A percentile compares a stretch with the other conserved stretches of the same genome.
Conservation (phyloP, 2,888 invertebrate genomes). For the Onthophagus sagittarius region DNA sequence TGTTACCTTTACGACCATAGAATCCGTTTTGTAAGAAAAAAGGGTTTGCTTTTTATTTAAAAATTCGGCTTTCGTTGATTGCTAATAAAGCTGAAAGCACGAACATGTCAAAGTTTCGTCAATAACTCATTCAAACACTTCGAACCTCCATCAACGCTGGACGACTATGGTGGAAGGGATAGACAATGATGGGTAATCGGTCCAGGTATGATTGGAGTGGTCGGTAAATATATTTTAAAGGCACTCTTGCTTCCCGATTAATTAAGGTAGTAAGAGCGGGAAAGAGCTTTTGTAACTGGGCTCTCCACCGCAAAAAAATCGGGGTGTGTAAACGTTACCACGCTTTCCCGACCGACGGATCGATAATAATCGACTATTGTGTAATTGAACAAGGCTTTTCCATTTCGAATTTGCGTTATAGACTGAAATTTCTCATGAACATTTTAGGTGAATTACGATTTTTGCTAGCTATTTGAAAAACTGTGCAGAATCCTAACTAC, state of each 20-base stretch:
- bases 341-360: not conserved
- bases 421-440: not conserved
- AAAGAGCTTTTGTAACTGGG: not conserved
- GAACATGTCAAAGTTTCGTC: conserved; percentile 25
- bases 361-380: not conserved
- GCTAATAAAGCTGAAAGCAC: conserved; percentile 25
- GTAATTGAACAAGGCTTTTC: not conserved
- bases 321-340: not conserved
- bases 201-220: conserved; percentile 1
- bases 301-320: not conserved
- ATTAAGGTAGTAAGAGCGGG: not conserved
- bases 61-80: conserved; percentile 5
- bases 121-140: conserved; percentile 22
- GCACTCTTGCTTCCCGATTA: not conserved
- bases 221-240: not conserved
- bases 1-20: not conserved
- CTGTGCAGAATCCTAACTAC: not conserved
- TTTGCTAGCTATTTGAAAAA: not conserved
- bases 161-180: not conserved
- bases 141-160: not conserved
- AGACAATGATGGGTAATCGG: not conserved
- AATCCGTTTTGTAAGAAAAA: no score
- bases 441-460: not conserved
- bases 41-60: not conserved
- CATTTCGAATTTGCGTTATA: not conserved